Evolutionary conservation across 2,888 invertebrate species (phyloP).

Genomic region (Acrobasis repandana): DNA sequence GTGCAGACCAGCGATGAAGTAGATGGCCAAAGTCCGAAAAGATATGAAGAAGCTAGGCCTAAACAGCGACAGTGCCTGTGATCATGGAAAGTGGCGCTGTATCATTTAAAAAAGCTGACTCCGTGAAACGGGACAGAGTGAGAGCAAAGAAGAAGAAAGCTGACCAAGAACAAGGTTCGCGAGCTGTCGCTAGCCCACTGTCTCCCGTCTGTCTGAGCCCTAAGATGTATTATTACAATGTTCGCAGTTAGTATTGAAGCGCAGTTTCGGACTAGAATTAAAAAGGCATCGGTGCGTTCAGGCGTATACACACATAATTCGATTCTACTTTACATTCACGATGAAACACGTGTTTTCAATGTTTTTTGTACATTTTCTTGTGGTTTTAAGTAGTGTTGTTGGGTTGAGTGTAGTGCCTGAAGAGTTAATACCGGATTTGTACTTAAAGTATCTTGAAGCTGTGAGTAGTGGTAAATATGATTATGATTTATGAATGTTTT

Average conservation of each 20-base stretch:
- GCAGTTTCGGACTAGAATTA: not conserved
- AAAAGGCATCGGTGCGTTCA: conserved; percentile 42
- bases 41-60: too few relatives aligned
- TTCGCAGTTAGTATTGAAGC: not conserved
- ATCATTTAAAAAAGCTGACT: too few relatives aligned
- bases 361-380: not conserved
- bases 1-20: too few relatives aligned
- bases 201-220: too few relatives aligned
- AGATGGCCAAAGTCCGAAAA: too few relatives aligned
- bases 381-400: not conserved
- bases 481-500: not conserved
- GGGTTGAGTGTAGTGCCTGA: conserved; percentile 27
- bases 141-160: too few relatives aligned
- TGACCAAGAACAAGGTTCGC: too few relatives aligned
- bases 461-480: conserved; percentile 41
- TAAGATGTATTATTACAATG: not conserved
- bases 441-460: conserved; percentile 49
- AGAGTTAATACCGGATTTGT: conserved; percentile 41
- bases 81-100: too few relatives aligned
- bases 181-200: too few relatives aligned
- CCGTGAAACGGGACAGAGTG: too few relatives aligned
- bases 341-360: conserved; percentile 1
- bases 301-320: conserved; percentile 35
- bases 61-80: too few relatives aligned
- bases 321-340: conserved; percentile 28